Conservation (phyloP, 2,888 invertebrate genomes). For the Nemotelus pantherinus region DNA sequence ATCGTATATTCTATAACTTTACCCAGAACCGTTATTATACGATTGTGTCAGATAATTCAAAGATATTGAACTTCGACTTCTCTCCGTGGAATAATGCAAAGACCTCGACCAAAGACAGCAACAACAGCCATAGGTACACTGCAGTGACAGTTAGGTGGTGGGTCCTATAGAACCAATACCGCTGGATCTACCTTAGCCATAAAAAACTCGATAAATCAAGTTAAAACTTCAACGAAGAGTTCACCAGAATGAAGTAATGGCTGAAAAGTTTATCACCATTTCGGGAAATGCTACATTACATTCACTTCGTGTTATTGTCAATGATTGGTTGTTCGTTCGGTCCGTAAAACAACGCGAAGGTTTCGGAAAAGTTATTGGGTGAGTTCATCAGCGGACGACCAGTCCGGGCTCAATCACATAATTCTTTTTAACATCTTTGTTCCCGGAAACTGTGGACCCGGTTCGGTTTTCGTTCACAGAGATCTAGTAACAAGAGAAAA, state of each 20-base stretch:
- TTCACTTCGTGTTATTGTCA: background rate
- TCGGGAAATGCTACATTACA: constrained; percentile 5
- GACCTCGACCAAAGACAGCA: background rate
- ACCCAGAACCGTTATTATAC: constrained; percentile 34
- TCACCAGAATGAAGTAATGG: background rate
- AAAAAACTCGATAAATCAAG: background rate
- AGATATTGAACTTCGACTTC: constrained; percentile 17
- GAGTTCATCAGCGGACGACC: background rate
- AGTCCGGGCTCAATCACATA: background rate
- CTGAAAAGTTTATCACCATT: constrained; percentile 15
- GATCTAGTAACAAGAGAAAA: no score
- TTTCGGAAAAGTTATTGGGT: background rate
- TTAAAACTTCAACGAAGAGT: background rate
- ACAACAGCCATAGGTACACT: no score
- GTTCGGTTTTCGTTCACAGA: no score
- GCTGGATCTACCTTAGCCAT: no score
- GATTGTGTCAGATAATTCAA: constrained; percentile 34
- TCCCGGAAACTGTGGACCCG: background rate
- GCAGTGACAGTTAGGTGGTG: no score
- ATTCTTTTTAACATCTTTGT: constrained; percentile 26
- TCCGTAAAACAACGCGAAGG: background rate
- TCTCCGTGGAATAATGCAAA: background rate
- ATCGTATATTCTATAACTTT: background rate
- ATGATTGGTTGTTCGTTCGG: background rate
- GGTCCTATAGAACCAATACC: no score